phyloP scores from a whole-genome alignment of 2,888 invertebrate species.

The Ichneumoninae sp. region DNA sequence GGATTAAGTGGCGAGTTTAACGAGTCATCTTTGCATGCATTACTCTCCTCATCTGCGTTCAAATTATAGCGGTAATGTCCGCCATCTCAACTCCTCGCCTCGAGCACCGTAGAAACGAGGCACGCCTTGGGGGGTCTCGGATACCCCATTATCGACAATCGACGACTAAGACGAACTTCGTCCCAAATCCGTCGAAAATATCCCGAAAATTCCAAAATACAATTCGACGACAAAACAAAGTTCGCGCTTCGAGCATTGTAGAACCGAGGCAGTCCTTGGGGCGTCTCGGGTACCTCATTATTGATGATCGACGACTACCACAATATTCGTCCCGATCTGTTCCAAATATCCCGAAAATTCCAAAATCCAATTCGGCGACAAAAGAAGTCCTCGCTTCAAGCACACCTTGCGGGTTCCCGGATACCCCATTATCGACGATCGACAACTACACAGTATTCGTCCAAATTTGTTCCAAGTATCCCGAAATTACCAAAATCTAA shows the following conservation, averaged over 20 bases:
- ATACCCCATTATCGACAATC: background rate
- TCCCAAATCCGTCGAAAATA: background rate
- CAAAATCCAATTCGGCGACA: too few relatives aligned
- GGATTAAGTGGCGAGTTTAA: conserved; percentile 44
- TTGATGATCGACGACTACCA: background rate
- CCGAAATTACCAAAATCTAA: too few relatives aligned
- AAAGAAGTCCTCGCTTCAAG: too few relatives aligned
- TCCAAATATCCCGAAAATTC: background rate
- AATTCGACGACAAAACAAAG: background rate
- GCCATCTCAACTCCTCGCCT: background rate
- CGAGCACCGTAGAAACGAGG: background rate
- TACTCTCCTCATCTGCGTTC: background rate
- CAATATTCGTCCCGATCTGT: background rate
- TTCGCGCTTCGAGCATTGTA: background rate
- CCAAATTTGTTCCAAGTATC: too few relatives aligned
- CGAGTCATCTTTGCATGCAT: conserved; percentile 34
- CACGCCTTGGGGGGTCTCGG: background rate
- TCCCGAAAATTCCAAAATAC: background rate
- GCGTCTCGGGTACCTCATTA: background rate
- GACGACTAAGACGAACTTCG: background rate
- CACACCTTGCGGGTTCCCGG: too few relatives aligned
- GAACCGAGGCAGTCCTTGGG: background rate
- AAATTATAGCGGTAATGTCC: background rate
- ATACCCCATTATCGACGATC: background rate
- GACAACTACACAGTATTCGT: background rate